A percentile compares a stretch with the other conserved stretches of the same genome.
Conservation (phyloP, 2,888 invertebrate genomes). For the Melanotus villosus region DNA sequence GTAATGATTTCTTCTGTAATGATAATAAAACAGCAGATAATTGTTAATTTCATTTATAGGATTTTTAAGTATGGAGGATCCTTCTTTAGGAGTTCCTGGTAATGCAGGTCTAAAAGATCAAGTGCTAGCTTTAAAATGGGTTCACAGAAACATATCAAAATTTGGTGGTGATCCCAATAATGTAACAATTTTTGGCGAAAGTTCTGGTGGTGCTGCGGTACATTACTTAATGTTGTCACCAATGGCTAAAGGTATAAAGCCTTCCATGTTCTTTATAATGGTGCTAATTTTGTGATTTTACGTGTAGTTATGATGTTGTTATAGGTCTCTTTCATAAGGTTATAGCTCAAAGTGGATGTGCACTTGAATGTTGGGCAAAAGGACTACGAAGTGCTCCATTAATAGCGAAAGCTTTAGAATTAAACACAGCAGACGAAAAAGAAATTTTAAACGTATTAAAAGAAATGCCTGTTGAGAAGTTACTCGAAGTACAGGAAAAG, state of each 20-base stretch:
- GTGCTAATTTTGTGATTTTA: background rate
- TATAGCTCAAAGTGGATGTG: constrained; percentile 63
- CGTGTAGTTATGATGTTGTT: background rate
- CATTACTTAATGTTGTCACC: constrained; percentile 70
- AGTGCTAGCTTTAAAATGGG: constrained; percentile 70
- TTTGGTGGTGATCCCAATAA: constrained; percentile 71
- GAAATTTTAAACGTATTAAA: constrained; percentile 64
- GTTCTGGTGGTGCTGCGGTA: constrained; percentile 70
- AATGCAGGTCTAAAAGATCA: constrained; percentile 72
- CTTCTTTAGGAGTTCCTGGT: constrained; percentile 68
- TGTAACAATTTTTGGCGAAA: constrained; percentile 71
- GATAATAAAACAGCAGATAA: too few relatives aligned
- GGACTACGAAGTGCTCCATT: constrained; percentile 60
- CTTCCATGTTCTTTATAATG: too few relatives aligned
- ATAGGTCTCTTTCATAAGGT: constrained; percentile 61
- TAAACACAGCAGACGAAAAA: constrained; percentile 55
- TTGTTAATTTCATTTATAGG: too few relatives aligned
- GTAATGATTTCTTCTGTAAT: too few relatives aligned
- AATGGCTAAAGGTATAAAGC: constrained; percentile 64
- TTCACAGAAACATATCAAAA: constrained; percentile 68
- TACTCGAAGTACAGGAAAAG: constrained; percentile 43
- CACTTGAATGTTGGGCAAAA: constrained; percentile 58
- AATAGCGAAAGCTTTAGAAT: constrained; percentile 48
- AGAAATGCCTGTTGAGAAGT: constrained; percentile 36
- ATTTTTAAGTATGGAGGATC: constrained; percentile 69